Evolutionary conservation across 2,888 invertebrate species (phyloP), one percentile per base, ranked within the genome.

Genomic region (Metacarcinus magister): DNA sequence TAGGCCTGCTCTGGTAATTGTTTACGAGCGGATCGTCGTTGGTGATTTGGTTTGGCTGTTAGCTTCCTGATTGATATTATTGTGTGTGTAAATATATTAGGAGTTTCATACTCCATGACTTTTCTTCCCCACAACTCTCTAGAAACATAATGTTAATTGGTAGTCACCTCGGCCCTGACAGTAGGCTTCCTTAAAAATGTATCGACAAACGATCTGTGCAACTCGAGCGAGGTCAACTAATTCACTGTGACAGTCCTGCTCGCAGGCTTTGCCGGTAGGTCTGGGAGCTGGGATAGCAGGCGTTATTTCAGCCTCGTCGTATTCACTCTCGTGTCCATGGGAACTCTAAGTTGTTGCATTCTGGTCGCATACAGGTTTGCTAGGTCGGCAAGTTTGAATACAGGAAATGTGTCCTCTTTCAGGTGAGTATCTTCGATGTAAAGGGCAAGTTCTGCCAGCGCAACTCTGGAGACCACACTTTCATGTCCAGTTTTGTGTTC

Each of bases 171-270:
- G n/a, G n/a, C n/a, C n/a, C n/a, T n/a, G n/a, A n/a, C n/a, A n/a
- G n/a, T n/a, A 39, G 39, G 39, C 39, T 10, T 48, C n/a, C 23
- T 95, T 67, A 95, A 95, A 95, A 46, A 87, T 95, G 0, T 91
- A 28, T 39, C 75, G 67, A 44, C 92, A 44, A 87, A 95, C 44
- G 8, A 92, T 95, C 43, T 60, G 60, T 95, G 95, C 91, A 91
- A 91, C 91, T 43, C 28, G 67, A 2, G 46, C 67, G 2, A 60
- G 95, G 46, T 95, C 13, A 43, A 91, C 48, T 67, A 19, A 19
- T 13, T 95, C 92, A 87, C 60, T 95, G 91, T 90, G 43, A 95
- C 60, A 46, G 54, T 91, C 95, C 91, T 46, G 43, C 28, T 95
- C 75, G 23, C 95, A 95, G 43, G 13, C 82, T 94, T 82, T 94